Evolutionary conservation across 2,888 invertebrate genomes (phyloP).

Genomic region (Ethmia dodecea): DNA sequence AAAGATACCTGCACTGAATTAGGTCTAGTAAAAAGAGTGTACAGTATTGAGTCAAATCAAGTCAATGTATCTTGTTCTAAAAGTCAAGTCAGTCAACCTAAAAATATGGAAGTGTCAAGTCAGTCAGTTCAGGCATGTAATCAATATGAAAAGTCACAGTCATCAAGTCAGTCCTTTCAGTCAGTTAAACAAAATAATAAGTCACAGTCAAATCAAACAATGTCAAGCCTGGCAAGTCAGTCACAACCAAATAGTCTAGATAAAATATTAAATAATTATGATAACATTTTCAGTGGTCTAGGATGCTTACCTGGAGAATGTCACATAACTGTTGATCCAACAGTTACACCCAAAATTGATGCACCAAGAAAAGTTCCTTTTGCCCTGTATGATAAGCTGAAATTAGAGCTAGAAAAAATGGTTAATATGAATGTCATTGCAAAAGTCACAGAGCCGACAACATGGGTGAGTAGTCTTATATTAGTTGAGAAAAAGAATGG

Average conservation of each 20-base stretch:
- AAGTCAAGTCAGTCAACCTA: no score
- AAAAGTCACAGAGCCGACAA: background rate
- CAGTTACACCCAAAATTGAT: background rate
- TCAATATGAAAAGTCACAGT: background rate
- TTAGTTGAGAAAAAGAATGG: background rate
- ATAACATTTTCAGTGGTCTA: background rate
- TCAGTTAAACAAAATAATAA: constrained; percentile 9
- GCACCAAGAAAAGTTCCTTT: background rate
- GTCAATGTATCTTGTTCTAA: no score
- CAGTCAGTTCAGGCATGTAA: no score
- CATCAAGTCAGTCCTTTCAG: constrained; percentile 1
- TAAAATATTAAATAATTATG: constrained; percentile 12
- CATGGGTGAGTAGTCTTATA: constrained; percentile 1
- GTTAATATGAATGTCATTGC: background rate
- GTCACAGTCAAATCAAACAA: constrained; percentile 5
- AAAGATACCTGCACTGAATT: constrained; percentile 17
- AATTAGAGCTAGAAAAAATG: background rate
- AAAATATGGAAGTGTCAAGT: background rate
- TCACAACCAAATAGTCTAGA: constrained; percentile 15
- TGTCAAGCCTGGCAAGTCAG: constrained; percentile 3
- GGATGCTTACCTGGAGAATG: background rate
- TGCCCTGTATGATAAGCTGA: background rate
- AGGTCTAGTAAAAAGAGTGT: constrained; percentile 15
- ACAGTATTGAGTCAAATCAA: constrained; percentile 1
- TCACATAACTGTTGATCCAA: background rate